Base-by-base conservation (phyloP, 2,888 invertebrate species). In the Ornithoptera priamus region DNA sequence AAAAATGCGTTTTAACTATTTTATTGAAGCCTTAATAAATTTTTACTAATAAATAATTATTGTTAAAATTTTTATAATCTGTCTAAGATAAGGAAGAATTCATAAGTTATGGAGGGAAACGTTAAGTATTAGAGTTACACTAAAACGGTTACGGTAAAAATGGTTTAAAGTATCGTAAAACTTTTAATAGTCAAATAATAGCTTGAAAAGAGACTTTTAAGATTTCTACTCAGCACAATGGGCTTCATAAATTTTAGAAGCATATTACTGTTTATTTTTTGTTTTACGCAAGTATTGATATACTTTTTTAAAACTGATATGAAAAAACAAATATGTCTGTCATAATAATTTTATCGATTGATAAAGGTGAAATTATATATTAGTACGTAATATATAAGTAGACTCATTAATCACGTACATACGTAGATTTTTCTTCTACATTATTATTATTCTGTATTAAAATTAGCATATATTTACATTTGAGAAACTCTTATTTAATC, bases 151-250 rank as follows among this genome's bases (percentile, higher is more conserved):
- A 46, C 46, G 46, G 46, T 46, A 46, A 46, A 46, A 46, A 46
- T 46, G 15, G 1, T 20, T 22, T 22, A 12, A 22, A 58, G 57
- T 58, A 20, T 22, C 58, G 58, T 57, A 22, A 58, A 22, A 20
- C 18, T 58, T 58, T 58, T 58, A 58, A 58, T 22, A 58, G 57
- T 24, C 12, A 20, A 56, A 56, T 56, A 56, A 56, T 58, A 22
- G 57, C 22, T 22, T 58, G 57, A n/a, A 58, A 58, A 58, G 8
- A 15, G 57, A 22, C 24, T 24, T 22, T 58, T 58, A 22, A 57
- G 18, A n/a, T 18, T 50, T 50, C 18, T 18, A 18, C 50, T 18
- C 22, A 10, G 22, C 22, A 22, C 22, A 58, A 58, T 58, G 57
- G 57, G 22, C 22, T 58, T 22, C 8, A 22, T 12, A 58, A 20